Evolutionary conservation across 2,888 invertebrate genomes (phyloP), one percentile per base, ranked within the genome.

Genomic region (Anoplius nigerrimus): DNA sequence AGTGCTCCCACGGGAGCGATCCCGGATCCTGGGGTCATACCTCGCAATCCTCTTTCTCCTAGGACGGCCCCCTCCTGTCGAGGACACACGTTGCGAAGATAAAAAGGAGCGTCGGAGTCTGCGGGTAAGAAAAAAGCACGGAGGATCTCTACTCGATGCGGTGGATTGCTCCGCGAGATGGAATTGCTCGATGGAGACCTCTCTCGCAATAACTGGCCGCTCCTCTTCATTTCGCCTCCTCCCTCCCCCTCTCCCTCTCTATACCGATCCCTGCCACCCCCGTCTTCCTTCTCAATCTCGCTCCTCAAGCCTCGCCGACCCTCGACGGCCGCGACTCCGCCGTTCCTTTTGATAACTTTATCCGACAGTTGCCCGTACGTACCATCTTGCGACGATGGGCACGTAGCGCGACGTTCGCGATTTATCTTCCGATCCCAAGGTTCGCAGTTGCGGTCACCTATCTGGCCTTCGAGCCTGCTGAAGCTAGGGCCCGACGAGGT

Each of bases 161-260:
- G 68, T 59, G 76, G 66, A 79, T 79, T 75, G 75, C 62, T 72
- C 54, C 43, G 57, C 62, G 66, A 72, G 66, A 79, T 75, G 73
- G 71, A 73, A 77, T 72, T 76, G 76, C 72, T 65, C 75, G 73
- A 72, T 73, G 56, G 69, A 78, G 76, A 76, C 70, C 76, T 66
- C 34, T 34, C 67, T 69, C 66, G 79, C 79, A 76, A 79, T 79
- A 79, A 77, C 79, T 60, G 72, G 46, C 57, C 69, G 48, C 60
- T 42, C 56, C 34, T 34, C 34, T 34, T 34, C 34, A 34, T 34
- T 34, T 34, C 34, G 34, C 8, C 8, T 48, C 48, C 48, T 48
- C n/a, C 16, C 48, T 6, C 34, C 34, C 11, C 34, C 11, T 8
- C 34, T 6, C 2, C 3, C 45, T 5, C 45, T 3, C 45, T 45